phyloP scores from a whole-genome alignment of 2,113 vertebrate genomes.

The Tauraco erythrolophus region DNA sequence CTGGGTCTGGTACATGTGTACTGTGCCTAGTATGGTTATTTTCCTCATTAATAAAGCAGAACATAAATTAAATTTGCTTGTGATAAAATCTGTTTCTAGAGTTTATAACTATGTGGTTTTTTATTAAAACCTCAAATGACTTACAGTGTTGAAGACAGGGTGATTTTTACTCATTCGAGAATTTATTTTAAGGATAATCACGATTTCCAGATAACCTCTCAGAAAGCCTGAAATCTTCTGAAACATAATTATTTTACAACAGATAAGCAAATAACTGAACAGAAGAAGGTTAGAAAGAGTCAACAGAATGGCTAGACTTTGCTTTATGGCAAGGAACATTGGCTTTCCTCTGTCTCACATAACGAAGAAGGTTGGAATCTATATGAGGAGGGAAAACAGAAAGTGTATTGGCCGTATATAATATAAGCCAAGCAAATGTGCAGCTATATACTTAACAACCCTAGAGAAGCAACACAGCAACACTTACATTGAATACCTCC shows the following conservation, averaged over 20 bases:
- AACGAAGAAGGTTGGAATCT: not conserved
- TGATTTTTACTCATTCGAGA: not conserved
- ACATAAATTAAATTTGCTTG: not conserved
- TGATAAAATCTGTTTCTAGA: not conserved
- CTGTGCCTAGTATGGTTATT: not conserved
- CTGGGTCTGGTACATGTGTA: not conserved
- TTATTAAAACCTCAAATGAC: not conserved
- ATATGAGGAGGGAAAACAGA: constrained; percentile 29
- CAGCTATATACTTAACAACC: not conserved
- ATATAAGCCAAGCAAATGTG: constrained; percentile 14
- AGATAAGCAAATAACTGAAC: constrained; percentile 21
- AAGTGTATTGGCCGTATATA: not conserved
- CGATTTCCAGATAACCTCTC: constrained; percentile 16
- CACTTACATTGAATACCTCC: not conserved
- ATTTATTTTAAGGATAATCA: not conserved
- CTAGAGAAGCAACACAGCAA: not conserved
- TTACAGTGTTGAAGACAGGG: not conserved
- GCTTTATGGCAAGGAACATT: not conserved
- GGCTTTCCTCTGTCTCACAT: not conserved
- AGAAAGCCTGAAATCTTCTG: constrained; percentile 38
- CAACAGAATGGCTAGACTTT: not conserved
- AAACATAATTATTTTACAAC: constrained; percentile 2
- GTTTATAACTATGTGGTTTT: not conserved
- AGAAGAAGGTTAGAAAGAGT: not conserved
- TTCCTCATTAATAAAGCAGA: not conserved